Percentiles rank a stretch among this genome's conserved stretches.
Evolutionary conservation across 2,888 invertebrate genomes (phyloP).

Genomic region (Meganola albula): DNA sequence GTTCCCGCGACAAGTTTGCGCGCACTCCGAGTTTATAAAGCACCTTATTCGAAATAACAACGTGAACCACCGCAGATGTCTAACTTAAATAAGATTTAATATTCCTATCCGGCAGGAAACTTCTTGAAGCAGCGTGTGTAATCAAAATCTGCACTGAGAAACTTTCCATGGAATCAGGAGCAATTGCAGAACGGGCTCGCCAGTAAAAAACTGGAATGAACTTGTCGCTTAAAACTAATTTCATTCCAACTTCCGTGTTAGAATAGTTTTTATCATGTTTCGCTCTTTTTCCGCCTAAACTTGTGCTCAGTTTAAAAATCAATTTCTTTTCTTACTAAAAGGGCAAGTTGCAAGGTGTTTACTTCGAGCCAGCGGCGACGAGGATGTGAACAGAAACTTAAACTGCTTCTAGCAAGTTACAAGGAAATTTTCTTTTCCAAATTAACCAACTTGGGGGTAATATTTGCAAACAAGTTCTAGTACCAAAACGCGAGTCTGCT

Average conservation of each 20-base stretch:
- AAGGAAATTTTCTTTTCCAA: slow-evolving; percentile 50
- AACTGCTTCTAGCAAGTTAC: slow-evolving; percentile 35
- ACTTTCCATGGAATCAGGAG: slow-evolving; percentile 66
- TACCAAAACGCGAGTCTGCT: slow-evolving; percentile 38
- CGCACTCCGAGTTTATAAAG: slow-evolving; percentile 60
- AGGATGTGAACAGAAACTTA: slow-evolving; percentile 52
- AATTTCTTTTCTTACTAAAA: slow-evolving; percentile 61
- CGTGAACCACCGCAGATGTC: slow-evolving; percentile 67
- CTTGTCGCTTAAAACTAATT: slow-evolving; percentile 76
- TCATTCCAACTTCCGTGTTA: slow-evolving; percentile 69
- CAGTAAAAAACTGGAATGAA: slow-evolving; percentile 73
- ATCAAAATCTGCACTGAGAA: slow-evolving; percentile 73
- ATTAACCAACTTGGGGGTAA: slow-evolving; percentile 58
- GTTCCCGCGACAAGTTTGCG: slow-evolving; percentile 45
- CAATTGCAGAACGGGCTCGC: slow-evolving; percentile 62
- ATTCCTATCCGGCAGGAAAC: slow-evolving; percentile 72
- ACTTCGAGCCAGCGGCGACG: slow-evolving; percentile 41
- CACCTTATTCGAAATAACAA: slow-evolving; percentile 75
- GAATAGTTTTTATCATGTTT: slow-evolving; percentile 64
- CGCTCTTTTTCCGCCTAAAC: slow-evolving; percentile 49
- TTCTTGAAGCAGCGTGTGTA: slow-evolving; percentile 74
- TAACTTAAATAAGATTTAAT: slow-evolving; percentile 78
- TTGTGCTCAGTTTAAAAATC: slow-evolving; percentile 72
- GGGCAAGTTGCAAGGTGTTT: slow-evolving; percentile 65
- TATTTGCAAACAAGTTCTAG: slow-evolving; percentile 52